These are phyloP conservation scores for Lates japonicus DNA, from an alignment of 2,797 vertebrate genomes.

Conservation along the genomic window DNA sequence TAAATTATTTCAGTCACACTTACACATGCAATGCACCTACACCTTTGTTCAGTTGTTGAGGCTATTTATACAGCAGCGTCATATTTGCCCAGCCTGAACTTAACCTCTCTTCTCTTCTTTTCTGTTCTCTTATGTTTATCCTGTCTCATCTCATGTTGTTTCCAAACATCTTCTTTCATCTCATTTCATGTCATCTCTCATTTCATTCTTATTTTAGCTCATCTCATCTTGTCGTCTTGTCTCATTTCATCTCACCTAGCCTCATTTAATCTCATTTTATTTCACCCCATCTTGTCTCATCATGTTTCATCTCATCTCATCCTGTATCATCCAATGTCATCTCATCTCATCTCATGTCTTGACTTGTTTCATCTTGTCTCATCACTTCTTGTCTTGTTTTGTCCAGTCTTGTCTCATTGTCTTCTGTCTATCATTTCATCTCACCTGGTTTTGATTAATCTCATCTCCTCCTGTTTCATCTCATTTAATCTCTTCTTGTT, in stretches of 20 bases:
- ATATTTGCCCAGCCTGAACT: neutral
- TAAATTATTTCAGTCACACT: slow-evolving; percentile 32
- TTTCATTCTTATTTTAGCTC: neutral
- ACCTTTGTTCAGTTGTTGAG: slow-evolving; percentile 16
- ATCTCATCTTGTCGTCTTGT: neutral
- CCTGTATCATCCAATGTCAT: neutral
- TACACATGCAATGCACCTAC: neutral
- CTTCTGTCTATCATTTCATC: neutral
- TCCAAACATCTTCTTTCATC: neutral
- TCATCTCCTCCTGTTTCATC: neutral
- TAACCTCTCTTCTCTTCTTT: neutral
- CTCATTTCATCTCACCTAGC: too few species aligned
- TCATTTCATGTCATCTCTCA: neutral
- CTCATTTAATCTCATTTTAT: neutral
- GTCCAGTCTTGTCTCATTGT: neutral
- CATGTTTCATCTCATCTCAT: neutral
- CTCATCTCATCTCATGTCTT: neutral
- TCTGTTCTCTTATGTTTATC: neutral
- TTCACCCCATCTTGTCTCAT: neutral
- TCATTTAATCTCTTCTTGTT: neutral
- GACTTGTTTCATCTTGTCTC: neutral
- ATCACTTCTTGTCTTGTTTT: neutral
- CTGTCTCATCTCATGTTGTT: neutral
- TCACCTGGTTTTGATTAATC: neutral
- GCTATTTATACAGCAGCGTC: slow-evolving; percentile 20